Base-by-base conservation (phyloP, 2,113 vertebrate species). In the Alethe castanea region DNA sequence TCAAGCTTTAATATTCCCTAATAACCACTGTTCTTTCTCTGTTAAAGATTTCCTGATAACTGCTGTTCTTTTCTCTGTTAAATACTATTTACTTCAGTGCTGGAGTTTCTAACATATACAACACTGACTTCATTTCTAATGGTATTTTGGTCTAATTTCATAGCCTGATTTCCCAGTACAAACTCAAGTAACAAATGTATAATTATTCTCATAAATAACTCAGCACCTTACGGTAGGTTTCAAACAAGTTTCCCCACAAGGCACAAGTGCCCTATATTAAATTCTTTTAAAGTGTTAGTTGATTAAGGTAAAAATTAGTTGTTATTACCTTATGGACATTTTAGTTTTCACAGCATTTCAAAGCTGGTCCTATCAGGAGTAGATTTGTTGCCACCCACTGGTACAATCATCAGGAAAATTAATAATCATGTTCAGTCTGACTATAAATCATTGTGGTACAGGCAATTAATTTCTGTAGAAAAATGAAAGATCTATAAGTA, bases 401-500 rank as follows among this genome's bases (percentile, higher is more conserved):
- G 98, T 98, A 99, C 98, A 99, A 99, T 99, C 98, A 99, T 98
- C 98, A 98, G 98, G 98, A 99, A 99, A 99, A 99, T 99, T 98
- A 99, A 99, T 99, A 99, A 99, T 99, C 98, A 99, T 98, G 98
- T 98, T 98, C 98, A 97, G 98, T 97, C 97, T 98, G 97, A 98
- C 98, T 98, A 99, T 99, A 99, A 99, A 99, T 99, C 98, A 99
- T 98, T 98, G 98, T 85, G 97, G 98, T 99, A 98, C 98, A 98
- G 98, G 98, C 98, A 99, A 99, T 99, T 99, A 99, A 99, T 99
- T 99, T 98, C 94, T 96, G 97, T 96, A 98, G 98, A 97, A 98
- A 98, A 98, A 98, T 97, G 98, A 97, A 98, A 98, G 98, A 98
- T 98, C 98, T 99, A 70, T 99, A 99, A 98, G 98, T 98, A 98